A percentile compares a stretch with the other conserved stretches of the same genome.
These are phyloP conservation scores for Stenotaenia linearis DNA, from an alignment of 2,888 invertebrate genomes.

Conservation along the genomic window DNA sequence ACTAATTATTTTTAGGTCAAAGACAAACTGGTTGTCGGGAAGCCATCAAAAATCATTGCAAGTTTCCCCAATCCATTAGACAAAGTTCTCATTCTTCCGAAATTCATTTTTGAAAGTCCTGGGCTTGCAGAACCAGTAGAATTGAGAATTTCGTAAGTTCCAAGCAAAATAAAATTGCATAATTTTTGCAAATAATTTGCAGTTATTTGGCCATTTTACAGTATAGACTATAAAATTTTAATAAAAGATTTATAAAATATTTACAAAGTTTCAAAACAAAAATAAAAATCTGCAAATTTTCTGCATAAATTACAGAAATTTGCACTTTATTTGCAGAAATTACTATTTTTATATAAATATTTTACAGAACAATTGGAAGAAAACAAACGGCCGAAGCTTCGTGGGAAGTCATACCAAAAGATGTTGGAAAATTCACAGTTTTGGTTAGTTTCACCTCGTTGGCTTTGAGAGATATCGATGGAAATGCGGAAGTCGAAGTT, in stretches of 20 bases:
- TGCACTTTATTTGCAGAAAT: too few species aligned
- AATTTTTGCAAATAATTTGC: too few species aligned
- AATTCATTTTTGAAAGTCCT: conserved; percentile 75
- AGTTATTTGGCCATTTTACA: too few species aligned
- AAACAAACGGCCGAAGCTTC: not conserved
- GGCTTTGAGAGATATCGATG: conserved; percentile 10
- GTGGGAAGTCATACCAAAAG: conserved; percentile 6
- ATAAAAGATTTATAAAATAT: too few species aligned
- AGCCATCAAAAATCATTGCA: conserved; percentile 56
- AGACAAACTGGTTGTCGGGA: conserved; percentile 49
- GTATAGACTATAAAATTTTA: too few species aligned
- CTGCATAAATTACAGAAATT: too few species aligned
- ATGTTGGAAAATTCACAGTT: not conserved
- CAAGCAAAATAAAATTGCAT: not conserved
- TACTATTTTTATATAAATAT: too few species aligned
- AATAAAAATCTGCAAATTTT: too few species aligned
- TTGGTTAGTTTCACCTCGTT: conserved; percentile 17
- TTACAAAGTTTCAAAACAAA: too few species aligned
- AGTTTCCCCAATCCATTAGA: conserved; percentile 76
- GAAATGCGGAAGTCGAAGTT: not conserved
- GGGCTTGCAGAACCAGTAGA: conserved; percentile 69
- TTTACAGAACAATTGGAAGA: not conserved
- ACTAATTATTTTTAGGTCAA: conserved; percentile 43
- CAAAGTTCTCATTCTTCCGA: conserved; percentile 65
- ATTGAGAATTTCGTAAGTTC: conserved; percentile 45